Evolutionary conservation across 2,797 vertebrate genomes (phyloP), one percentile per base, ranked within the genome.

Genomic region (Neosilurus hyrtlii): DNA sequence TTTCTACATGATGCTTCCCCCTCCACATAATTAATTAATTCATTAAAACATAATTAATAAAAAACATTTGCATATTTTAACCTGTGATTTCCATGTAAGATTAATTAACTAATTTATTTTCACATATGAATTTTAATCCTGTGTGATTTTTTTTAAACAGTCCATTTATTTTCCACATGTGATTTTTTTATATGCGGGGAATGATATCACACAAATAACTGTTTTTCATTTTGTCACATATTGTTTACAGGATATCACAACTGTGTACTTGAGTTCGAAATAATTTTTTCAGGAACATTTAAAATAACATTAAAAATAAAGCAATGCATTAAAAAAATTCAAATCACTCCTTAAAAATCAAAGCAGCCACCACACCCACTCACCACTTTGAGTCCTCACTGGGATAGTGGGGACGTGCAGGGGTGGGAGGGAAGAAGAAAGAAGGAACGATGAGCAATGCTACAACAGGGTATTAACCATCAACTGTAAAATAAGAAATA

Each of bases 331-430:
- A 70, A 9, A 26, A 15, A 22, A 43, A 18, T 70, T 24, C 18
- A 11, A 67, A 37, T 37, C 65, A 67, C 30, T 37, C 65, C 16
- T 67, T 37, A 63, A 63, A 63, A 63, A 63, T 63, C 54, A 37
- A 75, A 59, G 1, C 54, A 74, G 24, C 49, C 52, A 75, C 9
- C 72, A 75, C 26, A 59, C 54, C 72, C 72, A 75, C 72, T 75
- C 72, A 75, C 72, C 72, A 87, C 74, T 86, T 90, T 63, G 93
- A 92, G 74, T 93, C 91, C 37, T 89, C 88, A 83, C 87, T 86
- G 75, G 82, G 43, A 85, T 37, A 62, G 74, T 74, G 72, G 72
- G 72, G 52, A 74, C 52, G 1, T 37, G 65, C 26, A 84, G 71
- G 80, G 80, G 71, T 67, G n/a, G 49, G 76, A 74, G 26, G 59